Conservation (phyloP, 2,113 vertebrate species). For the Cheirogaleus medius region DNA sequence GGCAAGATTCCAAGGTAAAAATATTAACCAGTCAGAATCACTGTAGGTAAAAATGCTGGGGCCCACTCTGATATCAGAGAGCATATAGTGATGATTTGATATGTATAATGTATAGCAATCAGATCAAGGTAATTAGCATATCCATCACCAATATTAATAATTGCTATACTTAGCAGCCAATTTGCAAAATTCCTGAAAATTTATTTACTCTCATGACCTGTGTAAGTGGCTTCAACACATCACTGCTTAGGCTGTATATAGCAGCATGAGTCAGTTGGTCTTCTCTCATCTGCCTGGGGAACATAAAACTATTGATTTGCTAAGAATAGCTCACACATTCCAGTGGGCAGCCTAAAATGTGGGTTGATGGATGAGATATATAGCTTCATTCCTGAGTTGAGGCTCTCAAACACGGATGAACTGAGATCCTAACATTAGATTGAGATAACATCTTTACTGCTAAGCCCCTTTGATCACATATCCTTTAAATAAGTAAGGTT, state of each 20-base stretch:
- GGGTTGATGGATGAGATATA: background rate
- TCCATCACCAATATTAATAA: background rate
- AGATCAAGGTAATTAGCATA: background rate
- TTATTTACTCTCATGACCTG: background rate
- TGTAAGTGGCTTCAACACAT: background rate
- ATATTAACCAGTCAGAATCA: background rate
- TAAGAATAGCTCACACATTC: background rate
- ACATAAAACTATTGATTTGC: background rate
- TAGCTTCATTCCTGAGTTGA: background rate
- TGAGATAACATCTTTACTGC: background rate
- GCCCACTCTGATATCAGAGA: background rate
- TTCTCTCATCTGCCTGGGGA: background rate
- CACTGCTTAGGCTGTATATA: too few species aligned
- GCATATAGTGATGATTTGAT: background rate
- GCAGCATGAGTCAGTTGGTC: background rate
- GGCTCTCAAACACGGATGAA: background rate
- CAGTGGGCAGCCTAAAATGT: background rate
- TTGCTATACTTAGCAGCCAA: background rate
- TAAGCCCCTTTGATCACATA: background rate
- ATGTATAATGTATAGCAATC: background rate
- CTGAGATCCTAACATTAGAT: background rate
- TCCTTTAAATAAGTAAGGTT: background rate
- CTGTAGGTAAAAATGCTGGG: background rate
- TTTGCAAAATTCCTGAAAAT: background rate
- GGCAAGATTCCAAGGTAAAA: background rate